Percentiles rank a stretch among this genome's conserved stretches.
Conservation (phyloP, 2,113 vertebrate genomes). For the Callocephalon fimbriatum region DNA sequence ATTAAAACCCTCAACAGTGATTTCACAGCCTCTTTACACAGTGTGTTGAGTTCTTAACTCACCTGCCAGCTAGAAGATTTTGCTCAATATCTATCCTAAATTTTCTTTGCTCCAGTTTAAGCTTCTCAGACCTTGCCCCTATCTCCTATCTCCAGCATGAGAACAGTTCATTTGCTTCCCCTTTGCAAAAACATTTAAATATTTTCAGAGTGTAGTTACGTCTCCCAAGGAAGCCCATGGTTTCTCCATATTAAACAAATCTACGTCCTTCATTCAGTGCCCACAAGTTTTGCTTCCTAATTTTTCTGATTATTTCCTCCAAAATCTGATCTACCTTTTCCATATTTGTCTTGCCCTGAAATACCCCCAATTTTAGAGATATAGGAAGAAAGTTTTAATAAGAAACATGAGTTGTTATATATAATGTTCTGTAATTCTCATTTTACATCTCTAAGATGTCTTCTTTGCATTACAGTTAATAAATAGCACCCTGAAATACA, state of each 20-base stretch:
- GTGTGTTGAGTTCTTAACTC: background rate
- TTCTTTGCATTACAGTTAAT: background rate
- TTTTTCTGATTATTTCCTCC: background rate
- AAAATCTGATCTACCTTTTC: background rate
- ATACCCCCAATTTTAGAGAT: background rate
- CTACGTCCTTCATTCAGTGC: background rate
- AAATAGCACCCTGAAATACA: background rate
- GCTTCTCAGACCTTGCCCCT: background rate
- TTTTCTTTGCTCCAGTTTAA: background rate
- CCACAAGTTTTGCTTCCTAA: background rate
- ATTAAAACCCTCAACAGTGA: background rate
- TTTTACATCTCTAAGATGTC: background rate
- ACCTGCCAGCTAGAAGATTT: background rate
- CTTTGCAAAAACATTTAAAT: background rate
- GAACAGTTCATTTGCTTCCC: background rate
- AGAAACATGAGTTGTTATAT: accelerated
- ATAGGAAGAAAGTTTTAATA: background rate
- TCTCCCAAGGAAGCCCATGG: background rate
- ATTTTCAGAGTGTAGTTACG: background rate
- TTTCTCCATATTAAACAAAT: background rate
- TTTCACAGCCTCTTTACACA: background rate
- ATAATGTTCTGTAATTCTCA: background rate
- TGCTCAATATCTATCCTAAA: background rate
- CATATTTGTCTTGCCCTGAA: background rate
- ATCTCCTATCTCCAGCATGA: background rate